Percentiles rank a stretch among this genome's conserved stretches.
phyloP scores from a whole-genome alignment of 2,888 invertebrate species.

The Smittia sp. region DNA sequence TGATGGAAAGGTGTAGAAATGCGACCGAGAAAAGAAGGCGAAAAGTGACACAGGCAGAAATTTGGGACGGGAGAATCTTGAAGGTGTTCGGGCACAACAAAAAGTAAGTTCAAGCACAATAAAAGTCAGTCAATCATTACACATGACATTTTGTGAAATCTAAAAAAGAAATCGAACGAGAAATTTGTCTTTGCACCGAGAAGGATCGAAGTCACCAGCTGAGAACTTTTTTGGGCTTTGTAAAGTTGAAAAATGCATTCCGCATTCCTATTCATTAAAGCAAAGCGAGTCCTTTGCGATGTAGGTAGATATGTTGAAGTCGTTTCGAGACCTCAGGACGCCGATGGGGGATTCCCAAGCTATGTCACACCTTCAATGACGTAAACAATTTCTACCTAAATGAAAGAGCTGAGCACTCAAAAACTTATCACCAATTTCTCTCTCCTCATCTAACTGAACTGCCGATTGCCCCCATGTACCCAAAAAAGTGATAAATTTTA shows the following conservation, averaged over 20 bases:
- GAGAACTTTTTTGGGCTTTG: conserved; percentile 27
- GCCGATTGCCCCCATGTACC: background rate
- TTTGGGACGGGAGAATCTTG: conserved; percentile 15
- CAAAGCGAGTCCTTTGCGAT: conserved; percentile 12
- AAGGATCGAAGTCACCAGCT: conserved; percentile 39
- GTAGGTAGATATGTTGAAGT: conserved; percentile 28
- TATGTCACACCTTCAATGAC: no score
- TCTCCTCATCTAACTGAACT: background rate
- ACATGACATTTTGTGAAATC: conserved; percentile 32
- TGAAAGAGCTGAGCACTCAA: no score
- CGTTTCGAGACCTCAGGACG: conserved; percentile 40
- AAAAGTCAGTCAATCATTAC: conserved; percentile 42
- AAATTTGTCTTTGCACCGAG: conserved; percentile 11
- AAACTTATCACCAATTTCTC: no score
- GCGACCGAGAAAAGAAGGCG: background rate
- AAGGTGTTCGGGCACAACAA: conserved; percentile 20
- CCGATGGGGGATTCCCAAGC: background rate
- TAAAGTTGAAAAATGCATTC: conserved; percentile 37
- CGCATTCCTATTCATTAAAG: conserved; percentile 32
- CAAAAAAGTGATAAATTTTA: conserved; percentile 28
- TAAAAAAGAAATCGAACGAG: conserved; percentile 24
- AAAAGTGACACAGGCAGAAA: conserved; percentile 34
- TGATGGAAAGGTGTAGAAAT: conserved; percentile 36
- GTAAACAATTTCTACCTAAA: no score
- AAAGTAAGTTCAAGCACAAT: conserved; percentile 31